Evolutionary conservation across 2,888 invertebrate species (phyloP).

Genomic region (Metopia argyrocephala): DNA sequence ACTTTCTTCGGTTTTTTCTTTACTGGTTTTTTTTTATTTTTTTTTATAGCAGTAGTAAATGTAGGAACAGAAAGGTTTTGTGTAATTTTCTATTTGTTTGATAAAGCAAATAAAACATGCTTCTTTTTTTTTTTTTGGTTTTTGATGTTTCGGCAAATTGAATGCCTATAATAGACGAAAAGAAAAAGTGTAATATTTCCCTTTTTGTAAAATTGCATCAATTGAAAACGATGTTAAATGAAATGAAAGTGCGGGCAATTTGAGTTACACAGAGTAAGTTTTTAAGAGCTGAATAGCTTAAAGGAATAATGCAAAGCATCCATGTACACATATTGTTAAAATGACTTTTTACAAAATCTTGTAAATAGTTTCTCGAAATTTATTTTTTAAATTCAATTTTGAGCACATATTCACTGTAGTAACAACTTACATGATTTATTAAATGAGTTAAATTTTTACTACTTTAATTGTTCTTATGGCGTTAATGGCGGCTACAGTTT

Average conservation of each 20-base stretch:
- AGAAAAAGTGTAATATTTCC: neutral
- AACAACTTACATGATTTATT: too few species aligned
- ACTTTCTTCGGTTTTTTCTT: constrained; percentile 16
- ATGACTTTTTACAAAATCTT: too few species aligned
- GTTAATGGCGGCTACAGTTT: too few species aligned
- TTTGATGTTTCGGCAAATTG: constrained; percentile 24
- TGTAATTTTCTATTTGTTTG: too few species aligned
- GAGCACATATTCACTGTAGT: too few species aligned
- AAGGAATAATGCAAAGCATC: constrained; percentile 8
- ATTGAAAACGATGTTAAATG: neutral
- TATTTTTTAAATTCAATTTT: too few species aligned
- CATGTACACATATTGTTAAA: too few species aligned
- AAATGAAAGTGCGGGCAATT: constrained; percentile 18
- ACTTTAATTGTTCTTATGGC: too few species aligned
- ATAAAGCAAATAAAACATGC: constrained; percentile 51
- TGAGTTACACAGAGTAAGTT: neutral
- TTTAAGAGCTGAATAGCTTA: neutral
- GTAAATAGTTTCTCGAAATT: too few species aligned
- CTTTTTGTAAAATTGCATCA: constrained; percentile 13
- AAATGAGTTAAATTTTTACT: too few species aligned
- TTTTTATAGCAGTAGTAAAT: neutral
- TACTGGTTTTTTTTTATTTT: constrained; percentile 10
- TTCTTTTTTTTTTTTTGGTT: constrained; percentile 1
- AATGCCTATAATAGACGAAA: neutral
- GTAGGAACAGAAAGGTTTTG: too few species aligned